phyloP scores from a whole-genome alignment of 1,140 invertebrate genomes.

The Platorchestia sp. region DNA sequence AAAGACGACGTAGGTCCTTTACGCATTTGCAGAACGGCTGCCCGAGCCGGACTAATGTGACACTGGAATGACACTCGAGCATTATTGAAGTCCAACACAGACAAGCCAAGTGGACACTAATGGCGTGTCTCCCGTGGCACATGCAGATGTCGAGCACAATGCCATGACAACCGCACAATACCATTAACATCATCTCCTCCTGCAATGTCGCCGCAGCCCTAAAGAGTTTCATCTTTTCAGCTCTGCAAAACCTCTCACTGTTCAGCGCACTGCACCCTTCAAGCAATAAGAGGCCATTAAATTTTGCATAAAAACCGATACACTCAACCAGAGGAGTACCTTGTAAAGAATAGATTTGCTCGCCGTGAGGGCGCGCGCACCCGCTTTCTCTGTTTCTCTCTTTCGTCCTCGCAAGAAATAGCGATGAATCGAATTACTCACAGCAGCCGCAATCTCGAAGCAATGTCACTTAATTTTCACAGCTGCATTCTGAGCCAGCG shows the following conservation, averaged over 20 bases:
- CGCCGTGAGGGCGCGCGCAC: neutral
- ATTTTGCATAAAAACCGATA: constrained; percentile 10
- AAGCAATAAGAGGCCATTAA: constrained; percentile 8
- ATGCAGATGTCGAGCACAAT: constrained; percentile 35
- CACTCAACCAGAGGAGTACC: neutral
- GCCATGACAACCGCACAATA: constrained; percentile 31
- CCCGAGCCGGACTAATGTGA: constrained; percentile 42
- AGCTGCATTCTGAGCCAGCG: neutral
- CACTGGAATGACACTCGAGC: constrained; percentile 47
- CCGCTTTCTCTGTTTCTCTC: neutral
- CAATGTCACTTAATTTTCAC: neutral
- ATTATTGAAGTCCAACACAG: constrained; percentile 47
- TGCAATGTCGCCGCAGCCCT: neutral
- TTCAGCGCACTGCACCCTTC: neutral
- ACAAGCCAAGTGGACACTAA: constrained; percentile 52
- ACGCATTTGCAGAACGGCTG: constrained; percentile 5
- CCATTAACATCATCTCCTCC: constrained; percentile 15
- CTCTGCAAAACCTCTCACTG: neutral
- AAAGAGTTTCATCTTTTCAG: constrained; percentile 25
- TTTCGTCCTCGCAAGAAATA: neutral
- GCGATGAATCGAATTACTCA: neutral
- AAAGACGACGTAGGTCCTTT: constrained; percentile 1
- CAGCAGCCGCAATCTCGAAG: neutral
- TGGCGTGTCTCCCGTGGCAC: constrained; percentile 22
- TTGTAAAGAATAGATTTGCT: constrained; percentile 10